These are phyloP conservation scores for Drosophila pruinosa DNA, from an alignment of 1,140 invertebrate species.

Conservation along the genomic window DNA sequence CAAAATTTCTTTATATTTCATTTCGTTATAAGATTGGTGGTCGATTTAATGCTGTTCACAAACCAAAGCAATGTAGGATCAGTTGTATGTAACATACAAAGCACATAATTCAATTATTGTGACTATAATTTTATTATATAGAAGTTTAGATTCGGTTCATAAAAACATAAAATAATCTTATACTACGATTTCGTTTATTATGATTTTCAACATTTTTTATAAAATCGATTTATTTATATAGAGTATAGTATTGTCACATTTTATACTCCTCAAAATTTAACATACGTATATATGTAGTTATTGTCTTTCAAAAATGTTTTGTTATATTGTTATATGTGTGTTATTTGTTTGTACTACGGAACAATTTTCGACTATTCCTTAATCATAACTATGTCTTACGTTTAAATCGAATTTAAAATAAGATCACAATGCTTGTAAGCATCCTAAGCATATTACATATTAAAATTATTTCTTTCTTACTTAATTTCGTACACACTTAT, in stretches of 20 bases:
- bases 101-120: neutral
- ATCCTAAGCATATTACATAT: conserved; percentile 21
- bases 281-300: conserved; percentile 25
- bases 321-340: conserved; percentile 4
- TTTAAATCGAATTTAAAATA: conserved; percentile 60
- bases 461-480: no score
- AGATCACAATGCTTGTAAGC: conserved; percentile 60
- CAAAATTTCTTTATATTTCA: neutral
- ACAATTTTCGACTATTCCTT: conserved; percentile 6
- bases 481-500: neutral
- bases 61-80: no score
- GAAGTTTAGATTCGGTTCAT: no score
- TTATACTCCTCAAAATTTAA: neutral
- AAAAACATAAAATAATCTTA: no score
- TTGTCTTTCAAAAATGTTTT: conserved; percentile 60
- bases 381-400: neutral
- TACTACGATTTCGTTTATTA: no score
- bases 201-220: no score
- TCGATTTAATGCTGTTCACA: no score
- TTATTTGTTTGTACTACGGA: conserved; percentile 46
- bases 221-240: neutral
- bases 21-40: neutral
- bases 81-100: neutral
- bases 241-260: conserved; percentile 13
- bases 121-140: neutral